phyloP scores from a whole-genome alignment of 2,888 invertebrate species.

The Galeopsomyia nigrocyanea region DNA sequence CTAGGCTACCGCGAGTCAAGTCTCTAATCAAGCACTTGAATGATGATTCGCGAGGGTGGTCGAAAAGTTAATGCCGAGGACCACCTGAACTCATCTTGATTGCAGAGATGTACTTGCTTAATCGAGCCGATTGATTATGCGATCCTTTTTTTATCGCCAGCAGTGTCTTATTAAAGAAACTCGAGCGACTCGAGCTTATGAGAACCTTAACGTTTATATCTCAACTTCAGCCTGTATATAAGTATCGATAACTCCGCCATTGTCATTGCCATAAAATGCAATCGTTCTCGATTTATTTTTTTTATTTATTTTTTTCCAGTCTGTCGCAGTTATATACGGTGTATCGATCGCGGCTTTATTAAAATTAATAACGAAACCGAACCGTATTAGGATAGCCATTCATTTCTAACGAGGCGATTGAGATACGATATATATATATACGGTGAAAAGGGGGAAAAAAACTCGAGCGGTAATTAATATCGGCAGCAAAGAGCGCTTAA shows the following conservation, averaged over 20 bases:
- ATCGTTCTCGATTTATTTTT: constrained; percentile 9
- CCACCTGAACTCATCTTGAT: too few species aligned
- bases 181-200: too few species aligned
- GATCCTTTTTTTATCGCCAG: too few species aligned
- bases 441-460: neutral
- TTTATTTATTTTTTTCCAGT: constrained; percentile 17
- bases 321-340: neutral
- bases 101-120: too few species aligned
- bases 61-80: too few species aligned
- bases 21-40: too few species aligned
- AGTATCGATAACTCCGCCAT: constrained; percentile 28
- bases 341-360: constrained; percentile 10
- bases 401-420: constrained; percentile 21
- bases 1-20: too few species aligned
- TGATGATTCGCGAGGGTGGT: too few species aligned
- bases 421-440: neutral
- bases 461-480: constrained; percentile 4
- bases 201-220: constrained; percentile 28
- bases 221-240: constrained; percentile 22
- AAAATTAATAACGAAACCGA: constrained; percentile 32
- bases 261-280: constrained; percentile 26
- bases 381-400: constrained; percentile 27
- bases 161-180: too few species aligned
- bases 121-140: too few species aligned
- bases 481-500: neutral